These are phyloP conservation scores for Sinocyclocheilus maitianheensis DNA, from an alignment of 2,113 vertebrate species.

Conservation along the genomic window DNA sequence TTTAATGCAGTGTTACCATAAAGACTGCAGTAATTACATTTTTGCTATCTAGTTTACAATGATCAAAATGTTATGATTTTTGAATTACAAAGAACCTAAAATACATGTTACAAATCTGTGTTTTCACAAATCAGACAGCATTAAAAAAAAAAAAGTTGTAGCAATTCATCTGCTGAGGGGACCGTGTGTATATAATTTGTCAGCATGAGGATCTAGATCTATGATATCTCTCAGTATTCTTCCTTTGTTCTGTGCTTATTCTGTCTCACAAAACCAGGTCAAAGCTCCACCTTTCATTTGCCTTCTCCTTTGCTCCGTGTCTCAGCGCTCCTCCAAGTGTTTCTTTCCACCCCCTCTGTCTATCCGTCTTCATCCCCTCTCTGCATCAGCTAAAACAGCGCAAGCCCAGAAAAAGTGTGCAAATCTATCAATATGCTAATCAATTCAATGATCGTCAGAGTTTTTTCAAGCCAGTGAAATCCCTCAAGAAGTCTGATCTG, in stretches of 20 bases:
- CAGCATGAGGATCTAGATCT: constrained; percentile 42
- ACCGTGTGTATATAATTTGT: constrained; percentile 46
- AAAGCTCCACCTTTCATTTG: constrained; percentile 57
- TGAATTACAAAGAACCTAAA: background rate
- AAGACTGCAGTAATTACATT: background rate
- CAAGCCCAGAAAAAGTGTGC: background rate
- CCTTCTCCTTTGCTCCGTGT: constrained; percentile 14
- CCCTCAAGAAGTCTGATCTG: background rate
- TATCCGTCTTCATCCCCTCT: background rate
- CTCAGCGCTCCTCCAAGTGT: background rate
- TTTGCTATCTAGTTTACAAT: background rate
- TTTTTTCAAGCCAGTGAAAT: constrained; percentile 4
- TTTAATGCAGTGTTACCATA: background rate
- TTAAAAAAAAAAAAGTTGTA: constrained; percentile 4
- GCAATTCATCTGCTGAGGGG: constrained; percentile 5
- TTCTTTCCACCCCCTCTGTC: constrained; percentile 6
- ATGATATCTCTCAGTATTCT: constrained; percentile 46
- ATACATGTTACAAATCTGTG: background rate
- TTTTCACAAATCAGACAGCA: background rate
- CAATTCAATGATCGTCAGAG: background rate
- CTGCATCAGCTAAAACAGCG: background rate
- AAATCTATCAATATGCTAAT: constrained; percentile 11
- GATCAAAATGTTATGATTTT: background rate
- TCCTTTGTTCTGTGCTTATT: constrained; percentile 72
- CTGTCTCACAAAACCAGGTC: constrained; percentile 76